Percentiles rank a stretch among this genome's conserved stretches.
Conservation (phyloP, 2,888 invertebrate species). For the Tipula confusa region DNA sequence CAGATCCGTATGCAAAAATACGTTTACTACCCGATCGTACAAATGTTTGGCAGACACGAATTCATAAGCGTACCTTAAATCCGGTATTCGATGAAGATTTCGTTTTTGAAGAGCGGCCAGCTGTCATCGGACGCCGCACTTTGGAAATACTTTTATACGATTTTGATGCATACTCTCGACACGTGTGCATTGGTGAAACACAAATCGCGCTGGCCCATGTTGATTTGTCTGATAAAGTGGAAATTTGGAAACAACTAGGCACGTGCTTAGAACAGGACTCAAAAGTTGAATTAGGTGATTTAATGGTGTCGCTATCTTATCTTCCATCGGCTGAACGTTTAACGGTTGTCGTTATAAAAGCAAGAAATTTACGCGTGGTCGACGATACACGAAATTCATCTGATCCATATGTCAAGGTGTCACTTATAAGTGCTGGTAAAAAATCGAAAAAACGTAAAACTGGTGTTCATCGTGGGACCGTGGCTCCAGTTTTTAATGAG, state of each 20-base stretch:
- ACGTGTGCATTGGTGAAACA: slow-evolving; percentile 60
- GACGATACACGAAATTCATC: slow-evolving; percentile 84
- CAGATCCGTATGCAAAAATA: slow-evolving; percentile 64
- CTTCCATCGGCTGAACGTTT: slow-evolving; percentile 86
- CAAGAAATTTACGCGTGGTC: slow-evolving; percentile 85
- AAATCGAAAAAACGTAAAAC: slow-evolving; percentile 92
- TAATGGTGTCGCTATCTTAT: slow-evolving; percentile 88
- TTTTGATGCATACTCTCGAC: slow-evolving; percentile 61
- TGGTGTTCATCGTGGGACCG: slow-evolving; percentile 78
- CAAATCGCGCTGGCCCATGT: slow-evolving; percentile 55
- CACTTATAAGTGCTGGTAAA: slow-evolving; percentile 80
- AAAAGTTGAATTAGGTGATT: slow-evolving; percentile 82
- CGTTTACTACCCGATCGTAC: slow-evolving; percentile 58
- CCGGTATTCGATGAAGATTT: slow-evolving; percentile 67
- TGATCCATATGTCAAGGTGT: slow-evolving; percentile 94
- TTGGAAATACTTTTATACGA: slow-evolving; percentile 61
- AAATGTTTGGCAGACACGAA: slow-evolving; percentile 59
- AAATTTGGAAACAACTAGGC: slow-evolving; percentile 56
- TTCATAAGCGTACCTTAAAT: slow-evolving; percentile 61
- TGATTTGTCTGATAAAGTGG: slow-evolving; percentile 55
- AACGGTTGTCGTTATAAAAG: slow-evolving; percentile 87
- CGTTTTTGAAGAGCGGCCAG: slow-evolving; percentile 59
- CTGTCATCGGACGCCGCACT: slow-evolving; percentile 53
- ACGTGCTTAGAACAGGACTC: slow-evolving; percentile 53
- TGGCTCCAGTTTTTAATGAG: slow-evolving; percentile 89